Percentiles rank a stretch among this genome's conserved stretches.
These are phyloP conservation scores for Vanessa tameamea DNA, from an alignment of 1,140 invertebrate species.

Conservation along the genomic window DNA sequence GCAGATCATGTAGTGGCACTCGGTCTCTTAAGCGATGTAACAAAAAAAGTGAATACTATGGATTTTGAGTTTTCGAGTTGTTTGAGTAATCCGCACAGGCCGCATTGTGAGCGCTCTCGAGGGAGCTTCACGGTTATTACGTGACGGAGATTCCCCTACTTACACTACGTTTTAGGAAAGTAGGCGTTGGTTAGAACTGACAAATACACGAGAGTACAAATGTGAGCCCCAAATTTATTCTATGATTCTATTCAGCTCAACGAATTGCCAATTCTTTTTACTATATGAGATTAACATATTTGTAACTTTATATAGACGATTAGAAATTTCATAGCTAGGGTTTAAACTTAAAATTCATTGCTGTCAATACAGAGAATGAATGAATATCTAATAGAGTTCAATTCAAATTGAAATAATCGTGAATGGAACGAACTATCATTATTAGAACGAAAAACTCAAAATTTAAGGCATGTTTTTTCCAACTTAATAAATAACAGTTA, in stretches of 20 bases:
- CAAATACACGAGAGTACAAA: conserved; percentile 10
- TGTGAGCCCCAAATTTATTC: neutral
- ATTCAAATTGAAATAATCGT: no score
- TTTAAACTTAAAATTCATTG: no score
- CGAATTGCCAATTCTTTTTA: neutral
- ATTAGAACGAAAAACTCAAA: no score
- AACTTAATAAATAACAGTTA: no score
- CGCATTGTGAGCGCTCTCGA: conserved; percentile 58
- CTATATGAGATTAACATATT: no score
- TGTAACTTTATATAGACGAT: no score
- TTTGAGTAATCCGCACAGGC: conserved; percentile 63
- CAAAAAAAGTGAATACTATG: conserved; percentile 62
- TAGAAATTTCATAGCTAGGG: no score
- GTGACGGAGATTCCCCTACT: conserved; percentile 42
- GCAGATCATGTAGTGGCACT: conserved; percentile 25
- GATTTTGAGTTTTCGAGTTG: conserved; percentile 64
- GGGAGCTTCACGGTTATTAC: conserved; percentile 60
- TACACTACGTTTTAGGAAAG: conserved; percentile 47
- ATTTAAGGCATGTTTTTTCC: no score
- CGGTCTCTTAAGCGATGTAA: conserved; percentile 42
- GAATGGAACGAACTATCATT: no score
- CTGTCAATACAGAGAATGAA: no score
- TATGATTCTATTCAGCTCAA: neutral
- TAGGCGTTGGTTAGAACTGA: conserved; percentile 26
- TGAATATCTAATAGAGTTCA: no score